Evolutionary conservation across 2,797 vertebrate species (phyloP), one percentile per base, ranked within the genome.

Genomic region (Sebastes matsubarae): DNA sequence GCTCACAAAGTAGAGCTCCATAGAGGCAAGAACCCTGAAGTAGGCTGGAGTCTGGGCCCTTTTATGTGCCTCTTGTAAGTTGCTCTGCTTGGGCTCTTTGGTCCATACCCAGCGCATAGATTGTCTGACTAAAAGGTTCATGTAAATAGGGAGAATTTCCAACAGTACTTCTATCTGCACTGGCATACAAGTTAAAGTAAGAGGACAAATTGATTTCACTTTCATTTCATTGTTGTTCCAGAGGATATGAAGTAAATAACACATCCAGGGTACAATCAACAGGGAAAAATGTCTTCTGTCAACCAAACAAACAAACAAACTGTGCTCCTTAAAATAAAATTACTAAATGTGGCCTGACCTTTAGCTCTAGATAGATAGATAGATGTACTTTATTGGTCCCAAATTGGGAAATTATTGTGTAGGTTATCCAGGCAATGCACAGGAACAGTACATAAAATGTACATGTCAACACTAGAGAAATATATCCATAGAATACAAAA

Each of bases 1-100:
- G 77, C 70, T 78, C 76, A 80, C 77, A 81, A 80, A 85, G 75
- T 86, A 78, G 71, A 83, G 63, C 64, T 85, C 81, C 66, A 69
- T 20, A 38, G 50, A 66, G 81, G 65, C 52, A 60, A 71, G 54
- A 78, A 72, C 70, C 57, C 66, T 66, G 57, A 81, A 75, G 77
- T 72, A 67, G 60, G 66, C 50, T 80, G 57, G 66, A 76, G 67
- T 63, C 78, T 68, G 68, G 46, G 54, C 77, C 63, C 75, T 25
- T 68, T 86, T 73, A 78, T 85, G 59, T 85, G 68, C 32, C 54
- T 81, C 55, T 77, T 83, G 50, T 73, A 82, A 73, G 46, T 77
- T 72, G 59, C 52, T 81, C 72, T 82, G 72, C 72, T 75, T 50
- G 4, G 27, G 30, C 63, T 80, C 59, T 72, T 84, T 83, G 61